Base-by-base conservation (phyloP, 2,888 invertebrate species). In the Plemyria rubiginata region DNA sequence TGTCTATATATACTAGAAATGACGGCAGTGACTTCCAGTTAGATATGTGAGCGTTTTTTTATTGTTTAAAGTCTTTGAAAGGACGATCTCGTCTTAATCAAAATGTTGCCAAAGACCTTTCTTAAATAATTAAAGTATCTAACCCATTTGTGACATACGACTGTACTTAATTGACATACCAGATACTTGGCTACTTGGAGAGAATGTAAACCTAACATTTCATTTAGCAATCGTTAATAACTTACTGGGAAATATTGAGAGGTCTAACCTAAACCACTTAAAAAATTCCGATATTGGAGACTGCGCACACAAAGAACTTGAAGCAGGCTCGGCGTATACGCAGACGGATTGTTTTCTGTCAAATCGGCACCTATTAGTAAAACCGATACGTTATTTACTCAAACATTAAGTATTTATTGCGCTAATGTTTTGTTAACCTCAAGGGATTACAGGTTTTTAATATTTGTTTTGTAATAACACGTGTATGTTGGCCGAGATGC, bases 341-440 rank as follows among this genome's bases (percentile, higher is more conserved):
- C 84, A 82, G 74, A 66, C 60, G 72, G 81, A 85, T 86, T 85
- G 86, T 89, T 85, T 85, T 81, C 80, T 83, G 80, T 82, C 78
- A 80, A 81, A 83, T 87, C 88, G 77, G 83, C 88, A 85, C 86
- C 84, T 88, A 88, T 88, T 88, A 90, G 86, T 88, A 70, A 81
- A 80, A 80, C 65, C 75, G 75, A 78, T 79, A 79, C 71, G 73
- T 71, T 86, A 75, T 90, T 88, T 87, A 79, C 81, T 79, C 74
- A 79, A 70, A 74, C 80, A 82, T 85, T 82, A 87, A 88, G 84
- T 87, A 88, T 86, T 84, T 85, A 85, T 90, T 88, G 85, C 89
- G 88, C 76, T 80, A 80, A 80, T 90, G 85, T 90, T 90, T 80
- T 88, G 80, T 90, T 91, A 90, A 91, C 91, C 91, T 90, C 88